These are phyloP conservation scores for Catostomus latipinnis DNA, from an alignment of 2,797 vertebrate genomes.

Conservation along the genomic window DNA sequence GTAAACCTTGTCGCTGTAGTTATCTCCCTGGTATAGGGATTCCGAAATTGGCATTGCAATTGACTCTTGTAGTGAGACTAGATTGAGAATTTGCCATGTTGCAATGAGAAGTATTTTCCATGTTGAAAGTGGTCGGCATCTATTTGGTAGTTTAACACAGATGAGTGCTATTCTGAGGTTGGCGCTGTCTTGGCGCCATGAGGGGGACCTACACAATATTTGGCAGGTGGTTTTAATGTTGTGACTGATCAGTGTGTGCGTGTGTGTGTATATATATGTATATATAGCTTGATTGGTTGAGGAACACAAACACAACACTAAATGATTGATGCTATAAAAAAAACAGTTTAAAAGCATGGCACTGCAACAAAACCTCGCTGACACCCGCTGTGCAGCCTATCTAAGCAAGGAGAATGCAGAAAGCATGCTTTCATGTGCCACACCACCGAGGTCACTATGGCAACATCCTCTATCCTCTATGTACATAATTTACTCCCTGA, in stretches of 20 bases:
- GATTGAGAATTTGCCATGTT: no score
- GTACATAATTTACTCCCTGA: conserved; percentile 30
- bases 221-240: no score
- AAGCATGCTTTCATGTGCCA: conserved; percentile 26
- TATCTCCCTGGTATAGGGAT: no score
- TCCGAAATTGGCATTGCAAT: no score
- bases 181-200: no score
- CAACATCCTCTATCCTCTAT: conserved; percentile 41
- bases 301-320: neutral
- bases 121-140: no score
- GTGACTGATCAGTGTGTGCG: no score
- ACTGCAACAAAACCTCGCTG: conserved; percentile 13
- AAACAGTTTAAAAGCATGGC: conserved; percentile 5
- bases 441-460: conserved; percentile 50
- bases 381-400: conserved; percentile 32
- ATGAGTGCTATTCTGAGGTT: conserved; percentile 27
- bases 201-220: no score
- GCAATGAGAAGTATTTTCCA: no score
- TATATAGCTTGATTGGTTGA: neutral
- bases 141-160: conserved; percentile 36
- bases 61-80: no score
- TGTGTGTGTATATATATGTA: no score
- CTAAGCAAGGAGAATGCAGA: conserved; percentile 29
- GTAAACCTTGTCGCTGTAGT: no score
- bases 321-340: conserved; percentile 16